phyloP scores from a whole-genome alignment of 1,140 invertebrate species.

The Papilio aristodemus region DNA sequence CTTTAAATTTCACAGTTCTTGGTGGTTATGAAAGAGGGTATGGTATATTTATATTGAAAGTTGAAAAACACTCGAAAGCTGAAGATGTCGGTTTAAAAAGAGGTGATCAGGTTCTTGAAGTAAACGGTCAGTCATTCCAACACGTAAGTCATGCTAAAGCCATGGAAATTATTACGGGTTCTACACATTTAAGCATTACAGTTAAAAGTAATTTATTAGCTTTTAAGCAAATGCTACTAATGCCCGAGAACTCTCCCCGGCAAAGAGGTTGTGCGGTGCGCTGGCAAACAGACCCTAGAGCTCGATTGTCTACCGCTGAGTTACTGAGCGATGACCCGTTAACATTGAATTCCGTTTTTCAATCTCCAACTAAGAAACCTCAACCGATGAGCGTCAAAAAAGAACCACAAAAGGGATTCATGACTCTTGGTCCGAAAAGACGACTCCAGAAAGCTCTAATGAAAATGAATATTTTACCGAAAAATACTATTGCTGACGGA shows the following conservation, averaged over 20 bases:
- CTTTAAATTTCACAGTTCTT: conserved; percentile 94
- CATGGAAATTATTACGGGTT: conserved; percentile 94
- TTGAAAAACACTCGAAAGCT: conserved; percentile 95
- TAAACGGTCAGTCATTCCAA: conserved; percentile 97
- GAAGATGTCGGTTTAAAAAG: conserved; percentile 97
- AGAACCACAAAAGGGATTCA: conserved; percentile 88
- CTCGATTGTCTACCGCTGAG: conserved; percentile 83
- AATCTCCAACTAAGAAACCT: conserved; percentile 91
- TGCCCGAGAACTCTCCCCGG: conserved; percentile 90
- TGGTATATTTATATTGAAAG: conserved; percentile 97
- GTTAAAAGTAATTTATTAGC: conserved; percentile 97
- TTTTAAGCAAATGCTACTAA: conserved; percentile 92
- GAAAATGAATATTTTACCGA: conserved; percentile 95
- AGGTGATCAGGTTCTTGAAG: conserved; percentile 98
- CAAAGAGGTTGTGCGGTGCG: conserved; percentile 82
- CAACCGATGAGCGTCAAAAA: conserved; percentile 85
- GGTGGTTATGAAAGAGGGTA: conserved; percentile 95
- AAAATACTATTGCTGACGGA: conserved; percentile 88
- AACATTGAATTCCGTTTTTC: conserved; percentile 88
- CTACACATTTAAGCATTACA: conserved; percentile 97
- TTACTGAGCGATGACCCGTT: conserved; percentile 89
- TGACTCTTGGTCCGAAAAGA: conserved; percentile 92
- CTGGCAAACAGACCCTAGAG: conserved; percentile 84
- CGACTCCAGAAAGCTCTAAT: conserved; percentile 93
- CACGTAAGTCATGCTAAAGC: conserved; percentile 94